Base-by-base conservation (phyloP, 1,140 invertebrate genomes). In the Meteorus sp. region DNA sequence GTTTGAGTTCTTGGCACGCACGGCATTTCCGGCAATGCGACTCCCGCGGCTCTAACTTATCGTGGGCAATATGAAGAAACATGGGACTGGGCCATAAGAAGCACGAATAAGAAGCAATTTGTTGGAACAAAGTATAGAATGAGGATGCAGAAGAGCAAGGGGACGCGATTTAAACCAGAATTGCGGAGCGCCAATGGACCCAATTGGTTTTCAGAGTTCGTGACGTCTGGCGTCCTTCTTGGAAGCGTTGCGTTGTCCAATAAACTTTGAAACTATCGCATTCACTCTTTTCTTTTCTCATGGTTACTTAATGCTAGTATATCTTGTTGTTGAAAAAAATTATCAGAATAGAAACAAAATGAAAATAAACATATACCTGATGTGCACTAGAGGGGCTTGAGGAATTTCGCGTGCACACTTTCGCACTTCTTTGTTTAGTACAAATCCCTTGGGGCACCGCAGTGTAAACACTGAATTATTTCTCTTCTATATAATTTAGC, bases 11-110 rank as follows among this genome's bases (percentile, higher is more conserved):
- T 52, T 60, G 72, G 73, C 72, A 77, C 69, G 70, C 70, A 63
- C 61, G 71, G 72, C 62, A 72, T 75, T 77, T 77, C 75, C 73
- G 75, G 73, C 73, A 75, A 75, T 59, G 68, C 63, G 66, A 72
- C 66, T 66, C 72, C 68, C 64, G 19, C 19, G 39, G 13, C 33
- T 58, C 19, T 3, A 23, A 47, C 15, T 47, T 47, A 56, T 59
- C 29, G 43, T 39, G 15, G 62, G 61, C 60, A 39, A 52, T 57
- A 56, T 54, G 52, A 29, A 39, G 35, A 45, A 39, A 41, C 22
- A 61, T 1, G 45, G 50, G 11, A 44, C 23, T 11, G 29, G 39
- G 27, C 2, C 29, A 0, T 2, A 39, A 43, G 15, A 33, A 22
- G 29, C 25, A 33, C 50, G 31, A 52, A 52, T 11, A 20, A 52